phyloP scores from a whole-genome alignment of 2,888 invertebrate genomes.

The Lithophane socia region DNA sequence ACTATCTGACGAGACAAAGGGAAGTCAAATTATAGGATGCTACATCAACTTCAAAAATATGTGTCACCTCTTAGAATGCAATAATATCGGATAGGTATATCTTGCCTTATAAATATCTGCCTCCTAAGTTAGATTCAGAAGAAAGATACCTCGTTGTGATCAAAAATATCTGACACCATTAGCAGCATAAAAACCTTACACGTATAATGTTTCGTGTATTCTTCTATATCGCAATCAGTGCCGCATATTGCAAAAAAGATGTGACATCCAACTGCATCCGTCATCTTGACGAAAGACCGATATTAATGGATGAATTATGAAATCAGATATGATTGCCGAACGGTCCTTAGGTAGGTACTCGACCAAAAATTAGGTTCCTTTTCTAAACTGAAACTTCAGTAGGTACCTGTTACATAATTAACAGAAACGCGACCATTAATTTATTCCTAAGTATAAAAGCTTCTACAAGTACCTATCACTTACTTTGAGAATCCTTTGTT shows the following conservation, averaged over 20 bases:
- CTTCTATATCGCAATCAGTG: neutral
- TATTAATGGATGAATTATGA: no score
- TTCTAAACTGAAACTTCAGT: neutral
- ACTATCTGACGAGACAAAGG: neutral
- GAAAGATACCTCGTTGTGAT: neutral
- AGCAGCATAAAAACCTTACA: neutral
- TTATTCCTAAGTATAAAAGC: conserved; percentile 9
- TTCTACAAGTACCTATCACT: conserved; percentile 4
- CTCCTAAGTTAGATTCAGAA: neutral
- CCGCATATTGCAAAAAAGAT: neutral
- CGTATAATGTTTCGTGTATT: neutral
- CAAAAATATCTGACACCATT: neutral
- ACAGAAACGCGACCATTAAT: conserved; percentile 8
- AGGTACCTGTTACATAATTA: neutral
- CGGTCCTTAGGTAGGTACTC: neutral
- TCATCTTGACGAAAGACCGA: neutral
- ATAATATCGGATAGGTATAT: no score
- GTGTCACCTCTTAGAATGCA: neutral
- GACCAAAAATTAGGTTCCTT: neutral
- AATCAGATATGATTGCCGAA: neutral
- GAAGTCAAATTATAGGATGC: neutral
- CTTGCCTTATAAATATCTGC: no score
- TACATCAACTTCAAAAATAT: neutral
- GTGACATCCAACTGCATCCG: neutral
- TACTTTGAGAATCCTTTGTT: conserved; percentile 20